Evolutionary conservation across 2,797 vertebrate genomes (phyloP).

Genomic region (Anguilla marmorata): DNA sequence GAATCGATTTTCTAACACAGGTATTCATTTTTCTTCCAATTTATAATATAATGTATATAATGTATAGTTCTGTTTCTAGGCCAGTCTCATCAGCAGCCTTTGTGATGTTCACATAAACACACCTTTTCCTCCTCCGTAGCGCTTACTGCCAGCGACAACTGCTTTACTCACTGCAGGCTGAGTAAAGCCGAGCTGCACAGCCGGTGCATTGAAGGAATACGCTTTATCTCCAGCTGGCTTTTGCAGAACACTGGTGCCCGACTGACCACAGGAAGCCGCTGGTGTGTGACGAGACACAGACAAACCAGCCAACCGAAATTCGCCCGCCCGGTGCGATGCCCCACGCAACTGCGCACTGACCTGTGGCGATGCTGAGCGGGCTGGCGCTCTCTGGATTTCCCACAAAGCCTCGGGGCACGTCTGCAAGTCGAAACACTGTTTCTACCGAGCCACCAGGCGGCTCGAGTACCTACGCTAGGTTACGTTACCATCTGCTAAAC

Average conservation of each 20-base stretch:
- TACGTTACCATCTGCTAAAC: not conserved
- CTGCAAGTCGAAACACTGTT: not conserved
- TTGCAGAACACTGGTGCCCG: too few species aligned
- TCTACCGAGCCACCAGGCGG: not conserved
- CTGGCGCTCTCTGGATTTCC: not conserved
- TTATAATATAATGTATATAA: not conserved
- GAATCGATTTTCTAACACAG: not conserved
- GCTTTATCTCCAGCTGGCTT: too few species aligned
- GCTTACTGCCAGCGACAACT: too few species aligned
- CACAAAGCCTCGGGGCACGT: not conserved
- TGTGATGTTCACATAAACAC: not conserved
- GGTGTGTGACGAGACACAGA: not conserved
- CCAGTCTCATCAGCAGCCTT: not conserved
- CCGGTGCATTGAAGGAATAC: too few species aligned
- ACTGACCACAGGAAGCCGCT: not conserved
- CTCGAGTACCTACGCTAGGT: not conserved
- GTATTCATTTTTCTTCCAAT: not conserved
- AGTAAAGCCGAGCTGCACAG: too few species aligned
- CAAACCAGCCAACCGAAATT: not conserved
- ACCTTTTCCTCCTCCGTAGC: not conserved
- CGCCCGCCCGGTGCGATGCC: not conserved
- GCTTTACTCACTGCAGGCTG: too few species aligned
- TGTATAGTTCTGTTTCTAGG: not conserved
- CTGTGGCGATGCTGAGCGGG: not conserved
- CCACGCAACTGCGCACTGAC: not conserved